Conservation (phyloP, 2,113 vertebrate species). For the Emberiza fucata region DNA sequence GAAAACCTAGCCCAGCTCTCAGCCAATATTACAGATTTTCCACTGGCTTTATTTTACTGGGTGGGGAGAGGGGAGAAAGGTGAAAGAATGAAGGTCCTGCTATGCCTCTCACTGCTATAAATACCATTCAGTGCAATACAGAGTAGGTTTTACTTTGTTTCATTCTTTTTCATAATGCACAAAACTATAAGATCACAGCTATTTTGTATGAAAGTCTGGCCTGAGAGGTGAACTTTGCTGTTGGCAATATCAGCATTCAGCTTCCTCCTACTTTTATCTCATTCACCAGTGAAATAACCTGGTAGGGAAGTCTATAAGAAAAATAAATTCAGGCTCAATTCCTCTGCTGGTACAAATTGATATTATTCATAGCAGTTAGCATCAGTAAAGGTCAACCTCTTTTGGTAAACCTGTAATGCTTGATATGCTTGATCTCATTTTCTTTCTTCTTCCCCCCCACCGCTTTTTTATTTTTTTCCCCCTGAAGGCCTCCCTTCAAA, state of each 20-base stretch:
- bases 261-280: slow-evolving; percentile 22
- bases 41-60: not conserved
- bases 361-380: slow-evolving; percentile 2
- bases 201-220: not conserved
- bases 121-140: not conserved
- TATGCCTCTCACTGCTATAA: not conserved
- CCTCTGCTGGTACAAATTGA: not conserved
- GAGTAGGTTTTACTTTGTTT: not conserved
- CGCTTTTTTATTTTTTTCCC: fast-evolving
- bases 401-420: not conserved
- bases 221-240: not conserved
- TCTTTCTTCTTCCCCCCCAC: not conserved
- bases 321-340: slow-evolving; percentile 27
- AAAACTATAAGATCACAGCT: slow-evolving; percentile 2
- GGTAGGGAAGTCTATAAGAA: not conserved
- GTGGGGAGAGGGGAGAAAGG: not conserved
- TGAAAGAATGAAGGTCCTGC: not conserved
- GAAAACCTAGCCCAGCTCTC: not conserved
- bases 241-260: not conserved
- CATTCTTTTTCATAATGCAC: not conserved
- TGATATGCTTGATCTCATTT: not conserved
- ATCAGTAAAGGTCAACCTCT: not conserved
- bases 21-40: not conserved
- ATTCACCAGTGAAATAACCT: not conserved
- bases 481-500: not conserved